phyloP scores from a whole-genome alignment of 2,888 invertebrate species.

The Agrotis exclamationis region DNA sequence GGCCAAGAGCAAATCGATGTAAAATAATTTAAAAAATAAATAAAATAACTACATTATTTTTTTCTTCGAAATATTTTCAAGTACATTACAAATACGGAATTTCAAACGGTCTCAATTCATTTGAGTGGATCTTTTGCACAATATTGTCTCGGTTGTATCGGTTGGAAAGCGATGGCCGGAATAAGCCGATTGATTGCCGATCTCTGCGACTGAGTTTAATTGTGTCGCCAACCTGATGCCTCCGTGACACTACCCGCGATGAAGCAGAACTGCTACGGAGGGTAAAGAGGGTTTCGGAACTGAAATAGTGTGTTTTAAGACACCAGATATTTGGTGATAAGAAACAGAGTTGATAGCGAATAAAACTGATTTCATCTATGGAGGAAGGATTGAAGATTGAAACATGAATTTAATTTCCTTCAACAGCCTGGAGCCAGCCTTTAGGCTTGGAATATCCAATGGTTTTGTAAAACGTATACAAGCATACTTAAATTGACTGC shows the following conservation, averaged over 20 bases:
- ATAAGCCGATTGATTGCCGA: conserved; percentile 56
- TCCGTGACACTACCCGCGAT: conserved; percentile 2
- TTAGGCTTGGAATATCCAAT: not conserved
- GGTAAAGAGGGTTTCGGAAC: not conserved
- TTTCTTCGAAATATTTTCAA: not conserved
- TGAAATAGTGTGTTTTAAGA: no score
- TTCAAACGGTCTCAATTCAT: no score
- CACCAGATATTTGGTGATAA: not conserved
- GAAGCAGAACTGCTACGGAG: not conserved
- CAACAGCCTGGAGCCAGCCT: not conserved
- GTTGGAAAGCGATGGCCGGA: conserved; percentile 35
- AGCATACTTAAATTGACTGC: not conserved
- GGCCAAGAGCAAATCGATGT: no score
- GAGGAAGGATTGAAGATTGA: no score
- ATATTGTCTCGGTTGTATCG: not conserved
- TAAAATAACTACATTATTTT: no score
- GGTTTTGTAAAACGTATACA: not conserved
- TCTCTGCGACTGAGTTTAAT: conserved; percentile 44
- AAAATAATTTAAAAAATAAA: no score
- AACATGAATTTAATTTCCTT: not conserved
- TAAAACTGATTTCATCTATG: not conserved
- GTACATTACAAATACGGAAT: no score
- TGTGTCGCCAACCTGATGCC: conserved; percentile 31
- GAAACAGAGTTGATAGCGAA: not conserved
- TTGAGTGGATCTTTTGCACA: conserved; percentile 21